Evolutionary conservation across 2,113 vertebrate genomes (phyloP).

Genomic region (Sceloporus tristichus): DNA sequence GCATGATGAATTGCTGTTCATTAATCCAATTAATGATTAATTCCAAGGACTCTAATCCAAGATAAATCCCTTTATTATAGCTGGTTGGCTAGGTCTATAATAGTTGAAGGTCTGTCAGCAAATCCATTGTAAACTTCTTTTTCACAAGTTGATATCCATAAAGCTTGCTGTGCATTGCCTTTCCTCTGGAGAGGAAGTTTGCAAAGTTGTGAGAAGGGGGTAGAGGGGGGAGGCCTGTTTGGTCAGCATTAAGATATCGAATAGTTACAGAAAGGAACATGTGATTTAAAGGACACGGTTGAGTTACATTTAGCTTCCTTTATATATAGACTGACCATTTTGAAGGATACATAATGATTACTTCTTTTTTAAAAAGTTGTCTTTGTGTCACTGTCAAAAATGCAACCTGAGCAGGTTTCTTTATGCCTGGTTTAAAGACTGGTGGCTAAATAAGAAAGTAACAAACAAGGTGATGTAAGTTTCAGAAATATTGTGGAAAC

Average conservation of each 20-base stretch:
- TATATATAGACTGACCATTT: background rate
- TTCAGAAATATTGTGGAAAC: background rate
- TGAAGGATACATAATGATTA: background rate
- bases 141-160: slow-evolving; percentile 21
- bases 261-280: slow-evolving; percentile 8
- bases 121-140: slow-evolving; percentile 56
- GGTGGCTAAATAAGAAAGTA: background rate
- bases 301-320: background rate
- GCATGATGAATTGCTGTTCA: slow-evolving; percentile 73
- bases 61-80: slow-evolving; percentile 73
- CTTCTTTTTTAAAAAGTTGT: background rate
- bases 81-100: slow-evolving; percentile 53
- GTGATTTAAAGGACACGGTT: slow-evolving; percentile 7
- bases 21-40: slow-evolving; percentile 83
- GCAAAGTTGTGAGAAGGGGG: background rate
- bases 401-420: background rate
- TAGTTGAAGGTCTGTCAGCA: slow-evolving; percentile 53
- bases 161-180: slow-evolving; percentile 31
- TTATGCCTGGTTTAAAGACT: background rate
- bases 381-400: background rate
- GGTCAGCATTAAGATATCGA: background rate
- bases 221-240: background rate
- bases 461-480: background rate
- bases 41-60: slow-evolving; percentile 71
- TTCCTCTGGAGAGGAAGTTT: slow-evolving; percentile 34